phyloP scores from a whole-genome alignment of 2,888 invertebrate genomes.

The Aleiodes alternator region DNA sequence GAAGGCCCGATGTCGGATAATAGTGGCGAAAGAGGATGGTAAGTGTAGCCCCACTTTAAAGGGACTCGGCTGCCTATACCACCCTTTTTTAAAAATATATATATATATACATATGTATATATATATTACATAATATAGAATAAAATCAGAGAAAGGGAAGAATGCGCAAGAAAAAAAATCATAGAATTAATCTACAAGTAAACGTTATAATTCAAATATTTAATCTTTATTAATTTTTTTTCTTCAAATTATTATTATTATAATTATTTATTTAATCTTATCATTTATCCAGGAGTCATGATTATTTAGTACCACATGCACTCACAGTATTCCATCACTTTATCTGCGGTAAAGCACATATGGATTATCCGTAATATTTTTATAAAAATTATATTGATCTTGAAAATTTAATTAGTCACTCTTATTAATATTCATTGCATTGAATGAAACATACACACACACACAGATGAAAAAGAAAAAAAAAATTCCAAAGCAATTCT shows the following conservation, averaged over 20 bases:
- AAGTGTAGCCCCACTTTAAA: conserved; percentile 67
- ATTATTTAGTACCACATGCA: conserved; percentile 11
- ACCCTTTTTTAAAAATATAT: conserved; percentile 42
- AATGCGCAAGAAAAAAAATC: not conserved
- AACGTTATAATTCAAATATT: not conserved
- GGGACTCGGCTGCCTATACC: conserved; percentile 62
- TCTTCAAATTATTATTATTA: conserved; percentile 22
- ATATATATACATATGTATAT: too few species aligned
- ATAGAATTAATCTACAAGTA: not conserved
- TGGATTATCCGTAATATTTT: too few species aligned
- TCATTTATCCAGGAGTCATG: too few species aligned
- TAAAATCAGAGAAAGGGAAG: not conserved
- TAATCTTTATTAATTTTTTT: not conserved
- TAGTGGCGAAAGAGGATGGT: conserved; percentile 74
- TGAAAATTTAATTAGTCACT: too few species aligned
- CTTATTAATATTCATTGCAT: too few species aligned
- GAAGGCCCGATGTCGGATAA: conserved; percentile 72
- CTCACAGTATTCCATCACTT: not conserved
- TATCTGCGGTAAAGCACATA: conserved; percentile 11
- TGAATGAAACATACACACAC: too few species aligned
- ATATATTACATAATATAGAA: conserved; percentile 27
- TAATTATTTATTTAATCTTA: conserved; percentile 5
- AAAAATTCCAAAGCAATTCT: too few species aligned
- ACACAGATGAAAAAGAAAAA: too few species aligned
- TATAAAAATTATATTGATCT: too few species aligned